These are phyloP conservation scores for Pseudorasbora parva DNA, from an alignment of 2,113 vertebrate genomes.

Conservation along the genomic window DNA sequence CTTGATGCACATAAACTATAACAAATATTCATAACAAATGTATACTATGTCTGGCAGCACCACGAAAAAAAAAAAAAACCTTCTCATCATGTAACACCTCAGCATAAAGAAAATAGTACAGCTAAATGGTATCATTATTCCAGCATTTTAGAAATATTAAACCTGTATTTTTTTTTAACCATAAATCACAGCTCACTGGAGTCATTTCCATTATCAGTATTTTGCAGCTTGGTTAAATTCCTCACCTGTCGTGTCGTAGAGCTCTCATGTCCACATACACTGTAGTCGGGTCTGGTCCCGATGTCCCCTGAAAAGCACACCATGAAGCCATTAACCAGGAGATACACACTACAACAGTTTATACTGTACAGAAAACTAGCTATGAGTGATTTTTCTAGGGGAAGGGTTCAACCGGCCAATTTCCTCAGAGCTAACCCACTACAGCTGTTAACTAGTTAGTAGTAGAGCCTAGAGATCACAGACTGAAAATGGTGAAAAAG, in stretches of 20 bases:
- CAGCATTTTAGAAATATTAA: not conserved
- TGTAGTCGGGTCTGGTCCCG: conserved; percentile 96
- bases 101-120: not conserved
- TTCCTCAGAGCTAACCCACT: not conserved
- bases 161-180: not conserved
- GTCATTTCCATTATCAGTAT: not conserved
- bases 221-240: not conserved
- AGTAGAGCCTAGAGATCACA: conserved; percentile 7
- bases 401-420: not conserved
- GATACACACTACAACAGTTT: not conserved
- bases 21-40: too few relatives aligned
- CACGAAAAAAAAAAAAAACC: not conserved
- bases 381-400: not conserved
- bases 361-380: conserved; percentile 2
- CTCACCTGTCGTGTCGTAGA: conserved; percentile 95
- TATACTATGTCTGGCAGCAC: not conserved
- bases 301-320: conserved; percentile 87
- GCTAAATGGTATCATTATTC: not conserved
- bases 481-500: not conserved
- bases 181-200: not conserved
- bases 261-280: conserved; percentile 99
- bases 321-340: not conserved
- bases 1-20: not conserved
- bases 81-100: not conserved
- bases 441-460: conserved; percentile 40